Conservation (phyloP, 2,113 vertebrate genomes). For the Eonycteris spelaea region DNA sequence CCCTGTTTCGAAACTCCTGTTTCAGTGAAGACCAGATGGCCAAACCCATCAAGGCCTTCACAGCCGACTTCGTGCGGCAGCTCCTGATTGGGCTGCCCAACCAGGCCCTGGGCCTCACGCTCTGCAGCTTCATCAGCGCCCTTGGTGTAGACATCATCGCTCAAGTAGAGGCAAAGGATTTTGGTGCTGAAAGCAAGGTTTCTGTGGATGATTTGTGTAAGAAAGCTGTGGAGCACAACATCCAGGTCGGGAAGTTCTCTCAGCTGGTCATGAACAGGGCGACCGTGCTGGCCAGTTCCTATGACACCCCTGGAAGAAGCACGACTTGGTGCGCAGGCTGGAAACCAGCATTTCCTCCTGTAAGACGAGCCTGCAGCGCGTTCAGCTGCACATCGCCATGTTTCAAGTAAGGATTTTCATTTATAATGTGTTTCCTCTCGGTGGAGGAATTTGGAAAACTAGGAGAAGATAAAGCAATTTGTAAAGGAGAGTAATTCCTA, state of each 20-base stretch:
- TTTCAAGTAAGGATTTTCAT: slow-evolving; percentile 89
- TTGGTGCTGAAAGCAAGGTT: slow-evolving; percentile 96
- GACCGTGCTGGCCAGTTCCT: slow-evolving; percentile 94
- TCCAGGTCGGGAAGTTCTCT: slow-evolving; percentile 89
- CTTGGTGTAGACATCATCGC: slow-evolving; percentile 94
- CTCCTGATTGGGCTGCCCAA: slow-evolving; percentile 97
- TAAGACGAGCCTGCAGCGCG: slow-evolving; percentile 95
- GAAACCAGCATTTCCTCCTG: slow-evolving; percentile 92
- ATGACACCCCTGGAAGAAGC: slow-evolving; percentile 97
- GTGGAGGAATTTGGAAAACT: background rate
- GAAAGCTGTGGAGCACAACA: slow-evolving; percentile 94
- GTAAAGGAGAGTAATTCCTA: background rate
- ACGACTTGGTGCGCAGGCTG: slow-evolving; percentile 92
- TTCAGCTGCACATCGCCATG: slow-evolving; percentile 95
- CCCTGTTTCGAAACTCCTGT: slow-evolving; percentile 89
- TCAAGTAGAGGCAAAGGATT: slow-evolving; percentile 97
- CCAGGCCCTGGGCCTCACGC: slow-evolving; percentile 92
- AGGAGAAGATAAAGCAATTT: background rate
- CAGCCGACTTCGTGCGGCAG: slow-evolving; percentile 96
- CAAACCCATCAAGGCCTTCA: slow-evolving; percentile 97
- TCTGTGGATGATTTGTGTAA: slow-evolving; percentile 97
- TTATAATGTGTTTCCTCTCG: background rate
- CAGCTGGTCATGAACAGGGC: slow-evolving; percentile 95
- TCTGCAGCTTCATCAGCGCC: slow-evolving; percentile 95
- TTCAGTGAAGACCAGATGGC: slow-evolving; percentile 98